Base-by-base conservation (phyloP, 1,140 invertebrate species). In the Rhizoglyphus robini region DNA sequence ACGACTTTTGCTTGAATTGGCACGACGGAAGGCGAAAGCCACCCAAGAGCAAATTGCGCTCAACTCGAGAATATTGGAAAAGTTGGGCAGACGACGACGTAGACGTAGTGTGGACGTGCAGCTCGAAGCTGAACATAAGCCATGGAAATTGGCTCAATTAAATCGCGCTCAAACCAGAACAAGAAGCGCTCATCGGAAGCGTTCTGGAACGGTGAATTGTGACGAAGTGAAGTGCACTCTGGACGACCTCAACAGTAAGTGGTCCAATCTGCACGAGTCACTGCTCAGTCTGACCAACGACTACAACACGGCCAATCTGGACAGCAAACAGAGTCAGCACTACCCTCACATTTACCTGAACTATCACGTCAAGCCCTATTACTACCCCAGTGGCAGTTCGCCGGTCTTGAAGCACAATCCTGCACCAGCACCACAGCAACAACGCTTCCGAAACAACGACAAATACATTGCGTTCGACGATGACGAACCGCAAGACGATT, bases 1-100 rank as follows among this genome's bases (percentile, higher is more conserved):
- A 73, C 78, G 85, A 69, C 78, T 88, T 64, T 74, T 86, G 38
- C 74, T 87, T 60, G 86, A 87, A 76, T 83, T 87, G 58, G 83
- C 84, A 29, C 79, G 85, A 70, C 83, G 85, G 72, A 81, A 84
- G 73, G 83, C 84, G 78, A 80, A 83, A 66, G 81, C 85, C 72
- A 74, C 71, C 23, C 76, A 80, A 59, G 80, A 78, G 71, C 81
- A 81, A 70, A 78, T 82, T 67, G 79, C 82, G 71, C 75, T 70
- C 41, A 80, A 80, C 70, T 68, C 76, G 65, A 72, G 76, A 51
- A 66, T 78, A 4, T 70, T 80, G 20, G 73, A 76, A 62, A 74
- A 71, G 36, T 74, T 80, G 41, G 79, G 79, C 27, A 79, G 79
- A 69, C 67, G 78, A 25, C 57, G 61, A 18, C 27, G 36, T 25